These are phyloP conservation scores for Ceratothoa steindachneri DNA, from an alignment of 2,888 invertebrate species.

Conservation along the genomic window DNA sequence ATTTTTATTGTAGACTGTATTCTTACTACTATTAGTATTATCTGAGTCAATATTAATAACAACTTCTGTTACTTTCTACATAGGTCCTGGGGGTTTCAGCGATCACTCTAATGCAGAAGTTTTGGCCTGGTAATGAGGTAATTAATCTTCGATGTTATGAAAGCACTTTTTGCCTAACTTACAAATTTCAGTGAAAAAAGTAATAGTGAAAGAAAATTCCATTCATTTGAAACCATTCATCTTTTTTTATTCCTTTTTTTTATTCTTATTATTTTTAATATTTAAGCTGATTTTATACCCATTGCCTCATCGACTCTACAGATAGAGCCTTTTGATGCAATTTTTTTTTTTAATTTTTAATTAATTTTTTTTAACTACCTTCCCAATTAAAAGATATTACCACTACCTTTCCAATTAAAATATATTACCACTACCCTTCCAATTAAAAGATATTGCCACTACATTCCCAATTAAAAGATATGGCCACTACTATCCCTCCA, in stretches of 20 bases:
- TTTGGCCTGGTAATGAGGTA: conserved; percentile 34
- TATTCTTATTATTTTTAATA: neutral
- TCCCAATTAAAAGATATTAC: too few species aligned
- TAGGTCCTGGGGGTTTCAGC: conserved; percentile 34
- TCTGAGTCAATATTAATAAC: neutral
- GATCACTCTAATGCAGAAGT: conserved; percentile 39
- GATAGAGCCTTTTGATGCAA: too few species aligned
- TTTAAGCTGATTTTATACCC: too few species aligned
- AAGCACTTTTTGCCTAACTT: neutral
- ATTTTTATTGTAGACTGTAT: neutral
- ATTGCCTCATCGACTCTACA: too few species aligned
- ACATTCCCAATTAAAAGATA: too few species aligned
- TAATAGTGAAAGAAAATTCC: neutral
- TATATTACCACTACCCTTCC: too few species aligned
- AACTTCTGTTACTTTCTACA: neutral
- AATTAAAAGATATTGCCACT: too few species aligned
- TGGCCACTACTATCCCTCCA: too few species aligned
- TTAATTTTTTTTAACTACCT: too few species aligned
- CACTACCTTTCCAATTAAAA: too few species aligned
- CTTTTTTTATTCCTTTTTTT: neutral
- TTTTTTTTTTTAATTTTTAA: too few species aligned
- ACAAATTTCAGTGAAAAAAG: neutral
- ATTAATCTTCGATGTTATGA: neutral
- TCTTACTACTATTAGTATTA: neutral
- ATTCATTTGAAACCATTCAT: neutral